Base-by-base conservation (phyloP, 2,797 vertebrate species). In the Periparus ater region DNA sequence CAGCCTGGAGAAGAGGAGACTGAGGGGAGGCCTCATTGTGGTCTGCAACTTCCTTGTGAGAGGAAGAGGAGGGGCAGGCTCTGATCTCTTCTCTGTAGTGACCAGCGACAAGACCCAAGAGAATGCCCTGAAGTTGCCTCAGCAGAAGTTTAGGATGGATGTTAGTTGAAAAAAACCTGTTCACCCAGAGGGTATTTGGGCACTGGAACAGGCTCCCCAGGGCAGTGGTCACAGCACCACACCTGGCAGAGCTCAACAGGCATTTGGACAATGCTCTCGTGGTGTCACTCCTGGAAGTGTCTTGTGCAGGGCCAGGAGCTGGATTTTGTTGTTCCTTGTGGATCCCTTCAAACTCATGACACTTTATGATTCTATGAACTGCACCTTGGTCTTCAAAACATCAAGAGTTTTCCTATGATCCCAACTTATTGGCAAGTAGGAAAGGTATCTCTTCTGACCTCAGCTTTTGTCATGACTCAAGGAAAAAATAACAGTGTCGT, bases 131-230 rank as follows among this genome's bases (percentile, higher is more conserved):
- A 57, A 12, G 13, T 4, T 55, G 19, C 9, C 9, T 25, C 22
- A 36, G 17, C 13, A 13, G 30, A 23, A 7, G 27, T 32, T 75
- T 32, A 42, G 11, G 7, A 1, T 23, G 13, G 16, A 18, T 29
- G 25, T 27, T 20, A 62, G 48, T n/a, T n/a, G n/a, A 6, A 55
- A 48, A 61, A n/a, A 4, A 7, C 2, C 1, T 2, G 38, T 53
- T 60, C 48, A 54, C 3, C 9, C 11, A 62, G 23, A 68, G 5
- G 0, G 7, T 62, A 17, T 0, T 0, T 48, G 47, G 18, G 17
- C 21, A 17, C 14, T 40, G 55, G 12, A 55, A 36, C 27, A 68
- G 17, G 36, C 11, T 76, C 36, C 25, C 9, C 34, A 55, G 19
- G 23, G 19, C 23, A 48, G 22, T 14, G 22, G 4, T 48, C 34